Evolutionary conservation across 2,888 invertebrate genomes (phyloP).

Genomic region (Palloptera scutellata): DNA sequence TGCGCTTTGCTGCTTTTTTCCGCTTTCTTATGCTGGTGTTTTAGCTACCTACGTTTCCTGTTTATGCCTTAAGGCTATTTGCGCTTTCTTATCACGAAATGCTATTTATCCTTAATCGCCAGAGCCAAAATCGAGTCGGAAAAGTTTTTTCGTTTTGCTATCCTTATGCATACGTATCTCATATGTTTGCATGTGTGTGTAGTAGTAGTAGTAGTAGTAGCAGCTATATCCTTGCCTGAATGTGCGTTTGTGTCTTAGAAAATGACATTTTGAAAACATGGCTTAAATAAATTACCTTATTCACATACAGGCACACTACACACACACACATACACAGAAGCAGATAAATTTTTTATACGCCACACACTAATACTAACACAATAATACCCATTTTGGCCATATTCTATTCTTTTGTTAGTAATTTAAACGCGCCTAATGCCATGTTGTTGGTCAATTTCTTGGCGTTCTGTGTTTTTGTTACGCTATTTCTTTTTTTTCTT

Average conservation of each 20-base stretch:
- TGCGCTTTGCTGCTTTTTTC: neutral
- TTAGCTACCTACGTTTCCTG: too few species aligned
- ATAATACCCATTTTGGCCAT: constrained; percentile 1
- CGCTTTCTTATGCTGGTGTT: neutral
- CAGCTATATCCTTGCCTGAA: neutral
- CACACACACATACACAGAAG: too few species aligned
- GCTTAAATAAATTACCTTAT: constrained; percentile 40
- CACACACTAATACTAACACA: neutral
- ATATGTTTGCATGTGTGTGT: constrained; percentile 11
- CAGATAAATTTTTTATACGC: neutral
- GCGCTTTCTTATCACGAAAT: constrained; percentile 58
- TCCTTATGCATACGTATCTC: neutral
- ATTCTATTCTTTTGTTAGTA: constrained; percentile 8
- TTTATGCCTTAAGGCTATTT: constrained; percentile 37
- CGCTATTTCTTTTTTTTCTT: constrained; percentile 6
- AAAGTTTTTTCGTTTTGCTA: constrained; percentile 30
- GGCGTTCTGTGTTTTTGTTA: neutral
- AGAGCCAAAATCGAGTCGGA: constrained; percentile 45
- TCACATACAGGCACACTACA: neutral
- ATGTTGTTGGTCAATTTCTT: constrained; percentile 12
- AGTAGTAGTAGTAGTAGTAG: neutral
- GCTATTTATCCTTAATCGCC: constrained; percentile 53
- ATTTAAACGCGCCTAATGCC: constrained; percentile 25
- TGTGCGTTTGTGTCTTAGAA: neutral
- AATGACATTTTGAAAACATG: constrained; percentile 31